phyloP scores from a whole-genome alignment of 2,888 invertebrate genomes.

The Metellina segmentata region DNA sequence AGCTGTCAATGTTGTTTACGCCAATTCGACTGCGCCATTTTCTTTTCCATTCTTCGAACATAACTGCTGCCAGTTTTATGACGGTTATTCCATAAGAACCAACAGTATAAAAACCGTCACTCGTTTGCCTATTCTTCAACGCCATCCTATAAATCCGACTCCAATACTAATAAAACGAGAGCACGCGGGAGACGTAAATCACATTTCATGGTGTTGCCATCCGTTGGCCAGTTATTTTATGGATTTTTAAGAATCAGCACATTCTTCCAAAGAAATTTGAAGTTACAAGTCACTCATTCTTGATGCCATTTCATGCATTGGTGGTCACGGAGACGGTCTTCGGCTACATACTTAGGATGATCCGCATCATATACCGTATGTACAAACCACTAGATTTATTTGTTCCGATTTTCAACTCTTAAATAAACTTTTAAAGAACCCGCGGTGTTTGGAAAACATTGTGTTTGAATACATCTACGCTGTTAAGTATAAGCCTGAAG shows the following conservation, averaged over 20 bases:
- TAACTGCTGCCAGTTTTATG: not conserved
- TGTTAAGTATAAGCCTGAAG: not conserved
- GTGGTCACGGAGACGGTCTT: conserved; percentile 19
- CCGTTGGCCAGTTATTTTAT: not conserved
- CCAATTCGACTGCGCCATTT: not conserved
- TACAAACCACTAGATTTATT: conserved; percentile 25
- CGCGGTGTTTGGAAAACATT: too few species aligned
- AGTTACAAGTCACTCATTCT: not conserved
- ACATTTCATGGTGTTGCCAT: not conserved
- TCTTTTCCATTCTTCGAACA: not conserved
- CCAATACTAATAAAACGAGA: not conserved
- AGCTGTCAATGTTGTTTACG: conserved; percentile 1
- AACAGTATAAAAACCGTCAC: conserved; percentile 20
- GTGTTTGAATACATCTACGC: not conserved
- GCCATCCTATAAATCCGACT: conserved; percentile 2
- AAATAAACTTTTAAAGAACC: not conserved
- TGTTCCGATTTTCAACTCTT: not conserved
- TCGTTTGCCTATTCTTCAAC: not conserved
- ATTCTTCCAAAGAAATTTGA: not conserved
- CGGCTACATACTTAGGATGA: conserved; percentile 11
- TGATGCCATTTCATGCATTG: conserved; percentile 28
- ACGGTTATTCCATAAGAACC: not conserved
- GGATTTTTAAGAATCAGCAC: conserved; percentile 12
- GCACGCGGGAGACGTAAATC: conserved; percentile 7
- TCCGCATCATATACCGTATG: conserved; percentile 16